These are phyloP conservation scores for Brachionus rotundiformis DNA, from an alignment of 1,140 invertebrate species.

Conservation along the genomic window DNA sequence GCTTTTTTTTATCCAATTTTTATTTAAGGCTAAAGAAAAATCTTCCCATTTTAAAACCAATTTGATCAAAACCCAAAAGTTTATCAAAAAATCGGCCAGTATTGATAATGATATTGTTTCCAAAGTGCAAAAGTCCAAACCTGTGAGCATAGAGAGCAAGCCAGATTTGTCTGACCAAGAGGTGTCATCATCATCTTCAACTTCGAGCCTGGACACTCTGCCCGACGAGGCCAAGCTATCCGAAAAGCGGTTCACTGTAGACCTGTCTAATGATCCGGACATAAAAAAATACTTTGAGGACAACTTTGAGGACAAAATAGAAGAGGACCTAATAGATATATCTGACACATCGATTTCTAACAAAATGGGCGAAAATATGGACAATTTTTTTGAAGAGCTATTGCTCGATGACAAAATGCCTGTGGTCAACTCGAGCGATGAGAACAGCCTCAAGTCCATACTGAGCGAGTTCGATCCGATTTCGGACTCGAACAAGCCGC, in stretches of 20 bases:
- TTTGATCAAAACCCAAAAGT: slow-evolving; percentile 6
- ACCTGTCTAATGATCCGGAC: slow-evolving; percentile 46
- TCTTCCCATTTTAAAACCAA: slow-evolving; percentile 20
- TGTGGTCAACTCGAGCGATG: slow-evolving; percentile 3
- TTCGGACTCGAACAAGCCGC: not conserved
- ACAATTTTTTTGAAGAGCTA: slow-evolving; percentile 7
- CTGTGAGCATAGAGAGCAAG: not conserved
- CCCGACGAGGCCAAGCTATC: not conserved
- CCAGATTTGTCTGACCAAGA: slow-evolving; percentile 15
- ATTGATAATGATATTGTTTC: not conserved
- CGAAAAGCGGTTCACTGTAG: slow-evolving; percentile 16
- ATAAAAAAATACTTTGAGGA: slow-evolving; percentile 46
- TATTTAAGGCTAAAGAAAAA: slow-evolving; percentile 26
- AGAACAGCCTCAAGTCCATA: not conserved
- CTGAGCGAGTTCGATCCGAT: slow-evolving; percentile 43
- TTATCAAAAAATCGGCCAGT: slow-evolving; percentile 20
- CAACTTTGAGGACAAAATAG: slow-evolving; percentile 40
- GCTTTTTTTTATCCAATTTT: no score
- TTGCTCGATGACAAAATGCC: not conserved
- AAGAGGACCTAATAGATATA: slow-evolving; percentile 23
- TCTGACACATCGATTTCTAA: not conserved
- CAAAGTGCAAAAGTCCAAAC: not conserved
- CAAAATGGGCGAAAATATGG: not conserved
- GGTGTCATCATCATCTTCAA: slow-evolving; percentile 5
- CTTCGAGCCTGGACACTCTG: not conserved